A percentile compares a stretch with the other conserved stretches of the same genome.
These are phyloP conservation scores for Apotomis turbidana DNA, from an alignment of 2,888 invertebrate genomes.

Conservation along the genomic window DNA sequence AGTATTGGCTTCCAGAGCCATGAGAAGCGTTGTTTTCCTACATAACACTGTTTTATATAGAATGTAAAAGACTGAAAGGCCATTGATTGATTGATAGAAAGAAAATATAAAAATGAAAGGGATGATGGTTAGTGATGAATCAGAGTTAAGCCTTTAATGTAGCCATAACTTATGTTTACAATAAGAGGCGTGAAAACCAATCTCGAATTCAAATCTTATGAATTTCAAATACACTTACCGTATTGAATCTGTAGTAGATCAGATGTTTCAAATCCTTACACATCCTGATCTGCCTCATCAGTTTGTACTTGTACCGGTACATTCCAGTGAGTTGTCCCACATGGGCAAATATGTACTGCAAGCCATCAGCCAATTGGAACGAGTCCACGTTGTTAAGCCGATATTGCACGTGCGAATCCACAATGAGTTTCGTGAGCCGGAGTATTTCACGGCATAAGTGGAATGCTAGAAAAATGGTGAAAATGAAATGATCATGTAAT, in stretches of 20 bases:
- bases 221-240: slow-evolving; percentile 83
- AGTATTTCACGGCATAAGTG: slow-evolving; percentile 99
- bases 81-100: too few relatives aligned
- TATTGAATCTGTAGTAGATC: slow-evolving; percentile 99
- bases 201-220: neutral
- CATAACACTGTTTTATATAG: too few relatives aligned
- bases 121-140: too few relatives aligned
- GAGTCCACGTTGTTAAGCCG: slow-evolving; percentile 99
- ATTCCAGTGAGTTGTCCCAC: slow-evolving; percentile 99
- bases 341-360: slow-evolving; percentile 99
- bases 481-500: too few relatives aligned
- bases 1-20: too few relatives aligned
- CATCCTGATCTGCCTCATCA: slow-evolving; percentile 99
- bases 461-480: slow-evolving; percentile 87
- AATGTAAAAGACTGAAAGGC: too few relatives aligned
- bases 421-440: slow-evolving; percentile 98
- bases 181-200: too few relatives aligned
- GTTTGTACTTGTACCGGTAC: slow-evolving; percentile 99
- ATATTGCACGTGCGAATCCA: slow-evolving; percentile 99
- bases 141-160: too few relatives aligned
- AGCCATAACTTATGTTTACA: too few relatives aligned
- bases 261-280: slow-evolving; percentile 99
- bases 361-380: slow-evolving; percentile 98
- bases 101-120: too few relatives aligned
- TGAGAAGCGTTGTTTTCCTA: too few relatives aligned